Conservation (phyloP, 2,888 invertebrate species). For the Ashinkailepas kermadecensis region DNA sequence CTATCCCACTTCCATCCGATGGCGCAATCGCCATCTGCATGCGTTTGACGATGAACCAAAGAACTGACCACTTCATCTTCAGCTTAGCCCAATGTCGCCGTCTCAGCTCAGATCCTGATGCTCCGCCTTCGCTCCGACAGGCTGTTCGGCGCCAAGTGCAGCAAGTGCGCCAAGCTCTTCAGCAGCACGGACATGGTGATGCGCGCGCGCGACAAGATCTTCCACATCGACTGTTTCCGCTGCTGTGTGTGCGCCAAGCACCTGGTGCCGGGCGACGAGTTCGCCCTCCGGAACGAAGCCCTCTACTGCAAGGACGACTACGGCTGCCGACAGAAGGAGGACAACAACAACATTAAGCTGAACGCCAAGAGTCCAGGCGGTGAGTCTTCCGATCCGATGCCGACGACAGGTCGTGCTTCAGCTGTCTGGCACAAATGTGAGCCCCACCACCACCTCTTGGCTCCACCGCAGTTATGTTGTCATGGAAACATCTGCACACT, state of each 20-base stretch:
- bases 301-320: slow-evolving; percentile 57
- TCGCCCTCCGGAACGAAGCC: slow-evolving; percentile 89
- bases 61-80: too few species aligned
- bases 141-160: slow-evolving; percentile 96
- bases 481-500: too few species aligned
- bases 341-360: slow-evolving; percentile 49
- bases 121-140: slow-evolving; percentile 48
- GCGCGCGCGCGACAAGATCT: slow-evolving; percentile 94
- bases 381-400: slow-evolving; percentile 4
- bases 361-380: slow-evolving; percentile 33
- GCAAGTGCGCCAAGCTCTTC: slow-evolving; percentile 89
- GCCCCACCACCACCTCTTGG: too few species aligned
- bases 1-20: too few species aligned
- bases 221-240: slow-evolving; percentile 96
- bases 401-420: neutral
- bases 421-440: too few species aligned
- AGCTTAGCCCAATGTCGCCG: too few species aligned
- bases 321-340: slow-evolving; percentile 42
- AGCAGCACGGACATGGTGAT: slow-evolving; percentile 96
- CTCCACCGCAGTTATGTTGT: too few species aligned
- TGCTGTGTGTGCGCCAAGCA: slow-evolving; percentile 88
- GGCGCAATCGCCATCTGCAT: too few species aligned
- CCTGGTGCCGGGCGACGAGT: slow-evolving; percentile 94
- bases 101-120: too few species aligned
- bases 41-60: too few species aligned